phyloP scores from a whole-genome alignment of 2,113 vertebrate genomes.

The Syrmaticus mikado region DNA sequence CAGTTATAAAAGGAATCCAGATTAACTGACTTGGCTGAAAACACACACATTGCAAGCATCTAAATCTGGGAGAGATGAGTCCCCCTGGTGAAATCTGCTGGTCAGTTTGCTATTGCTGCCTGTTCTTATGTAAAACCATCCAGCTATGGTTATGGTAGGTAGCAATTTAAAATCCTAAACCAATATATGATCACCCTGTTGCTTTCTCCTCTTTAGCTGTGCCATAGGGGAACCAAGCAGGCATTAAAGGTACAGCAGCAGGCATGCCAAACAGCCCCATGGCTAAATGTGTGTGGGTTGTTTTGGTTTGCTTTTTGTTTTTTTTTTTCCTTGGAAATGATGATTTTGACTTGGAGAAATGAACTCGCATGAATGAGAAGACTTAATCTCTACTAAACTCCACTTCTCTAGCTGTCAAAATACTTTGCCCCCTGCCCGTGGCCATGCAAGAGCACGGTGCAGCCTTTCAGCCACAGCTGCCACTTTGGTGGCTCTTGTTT shows the following conservation, averaged over 20 bases:
- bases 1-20: background rate
- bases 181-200: background rate
- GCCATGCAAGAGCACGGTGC: accelerated
- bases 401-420: background rate
- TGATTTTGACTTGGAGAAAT: background rate
- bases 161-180: background rate
- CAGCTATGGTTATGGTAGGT: background rate
- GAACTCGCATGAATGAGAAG: background rate
- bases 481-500: background rate
- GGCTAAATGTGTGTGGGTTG: background rate
- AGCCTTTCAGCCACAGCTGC: background rate
- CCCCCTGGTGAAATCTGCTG: background rate
- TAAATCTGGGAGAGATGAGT: background rate
- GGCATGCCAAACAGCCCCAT: background rate
- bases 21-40: background rate
- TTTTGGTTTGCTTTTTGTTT: too few species aligned
- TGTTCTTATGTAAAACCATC: background rate
- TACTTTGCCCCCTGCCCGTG: background rate
- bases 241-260: background rate
- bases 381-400: background rate
- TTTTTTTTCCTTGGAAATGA: background rate
- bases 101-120: background rate
- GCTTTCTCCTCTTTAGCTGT: background rate
- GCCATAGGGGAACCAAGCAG: background rate
- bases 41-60: background rate